phyloP scores from a whole-genome alignment of 2,797 vertebrate species.

The Sebastes glaucus region DNA sequence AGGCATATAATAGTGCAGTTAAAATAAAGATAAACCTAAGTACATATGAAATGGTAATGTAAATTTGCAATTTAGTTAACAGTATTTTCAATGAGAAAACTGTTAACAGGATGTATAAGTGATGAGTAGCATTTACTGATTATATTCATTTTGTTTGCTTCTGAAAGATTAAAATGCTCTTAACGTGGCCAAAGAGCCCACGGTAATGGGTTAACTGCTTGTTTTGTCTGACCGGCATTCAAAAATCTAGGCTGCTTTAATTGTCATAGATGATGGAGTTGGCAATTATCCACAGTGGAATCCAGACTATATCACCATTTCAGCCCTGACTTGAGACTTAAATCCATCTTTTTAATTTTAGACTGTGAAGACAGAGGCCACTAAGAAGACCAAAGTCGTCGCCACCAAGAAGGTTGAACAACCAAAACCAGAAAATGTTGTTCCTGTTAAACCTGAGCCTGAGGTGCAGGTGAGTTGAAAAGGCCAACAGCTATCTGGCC shows the following conservation, averaged over 20 bases:
- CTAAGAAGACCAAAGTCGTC: constrained; percentile 51
- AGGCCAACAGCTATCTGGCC: too few species aligned
- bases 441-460: constrained; percentile 37
- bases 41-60: too few species aligned
- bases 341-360: not conserved
- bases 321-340: not conserved
- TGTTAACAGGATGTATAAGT: too few species aligned
- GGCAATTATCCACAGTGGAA: accelerated
- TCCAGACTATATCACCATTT: not conserved
- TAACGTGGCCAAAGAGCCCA: not conserved
- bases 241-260: not conserved
- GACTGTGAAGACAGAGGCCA: constrained; percentile 64
- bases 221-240: not conserved
- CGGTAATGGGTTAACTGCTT: not conserved
- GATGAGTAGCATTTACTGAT: not conserved
- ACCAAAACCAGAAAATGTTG: constrained; percentile 34
- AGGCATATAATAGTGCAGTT: too few species aligned
- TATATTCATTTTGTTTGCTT: not conserved
- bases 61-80: too few species aligned
- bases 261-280: not conserved
- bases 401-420: constrained; percentile 42
- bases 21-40: too few species aligned
- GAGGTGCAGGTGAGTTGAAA: constrained; percentile 52
- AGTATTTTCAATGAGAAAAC: too few species aligned
- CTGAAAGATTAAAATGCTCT: not conserved